Evolutionary conservation across 2,888 invertebrate genomes (phyloP), one percentile per base, ranked within the genome.

Genomic region (Barypeithes pellucidus): DNA sequence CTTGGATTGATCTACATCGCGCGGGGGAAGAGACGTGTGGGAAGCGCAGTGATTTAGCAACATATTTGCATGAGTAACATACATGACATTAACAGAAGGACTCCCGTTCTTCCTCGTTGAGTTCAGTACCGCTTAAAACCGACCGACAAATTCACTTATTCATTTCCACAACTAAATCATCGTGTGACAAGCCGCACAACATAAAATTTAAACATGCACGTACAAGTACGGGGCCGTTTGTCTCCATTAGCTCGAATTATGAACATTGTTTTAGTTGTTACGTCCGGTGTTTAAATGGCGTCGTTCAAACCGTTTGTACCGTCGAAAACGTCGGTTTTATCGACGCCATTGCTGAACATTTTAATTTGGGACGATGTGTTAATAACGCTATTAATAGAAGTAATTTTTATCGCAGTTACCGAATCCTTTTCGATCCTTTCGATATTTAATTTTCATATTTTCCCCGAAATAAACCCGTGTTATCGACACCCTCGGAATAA

Each of bases 201-300:
- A 33, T 29, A 33, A 29, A 57, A 57, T 57, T 33, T 14, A 11
- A 24, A 57, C 54, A 18, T 57, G 52, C 29, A 29, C 24, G 20
- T 29, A 20, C 9, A 52, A 22, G 16, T 57, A 57, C 33, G 33
- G 18, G 18, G 29, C 33, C 54, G 54, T 57, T 57, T 57, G 54
- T 57, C 54, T 36, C 54, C 33, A 33, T 57, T 33, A 57, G 33
- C 33, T 33, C 33, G 54, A 57, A 57, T 57, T 57, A 33, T 24
- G 24, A 57, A 57, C 54, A 57, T 57, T 57, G 54, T 57, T 57
- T 57, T 57, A 57, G 54, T 57, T 57, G 54, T 57, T 57, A 33
- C 54, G 29, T 24, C 5, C 29, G 20, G 24, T 52, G 52, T 52
- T 52, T 52, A n/a, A 52, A 52, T 52, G 54, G 9, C 33, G 33